These are phyloP conservation scores for Thunnus albacares DNA, from an alignment of 2,797 vertebrate genomes.

Conservation along the genomic window DNA sequence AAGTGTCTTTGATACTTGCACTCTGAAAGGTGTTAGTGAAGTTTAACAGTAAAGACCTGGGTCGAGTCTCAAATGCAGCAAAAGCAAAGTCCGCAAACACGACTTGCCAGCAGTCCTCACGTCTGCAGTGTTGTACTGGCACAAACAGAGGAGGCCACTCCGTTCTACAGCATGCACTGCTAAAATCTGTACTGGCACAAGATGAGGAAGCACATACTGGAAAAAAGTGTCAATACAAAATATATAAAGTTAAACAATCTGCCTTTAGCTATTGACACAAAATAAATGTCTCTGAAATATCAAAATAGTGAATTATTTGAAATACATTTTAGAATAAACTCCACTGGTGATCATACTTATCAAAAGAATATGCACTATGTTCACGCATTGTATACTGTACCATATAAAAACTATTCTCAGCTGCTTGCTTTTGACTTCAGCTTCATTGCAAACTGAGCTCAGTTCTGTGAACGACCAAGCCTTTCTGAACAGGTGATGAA, in stretches of 20 bases:
- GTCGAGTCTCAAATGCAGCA: constrained; percentile 32
- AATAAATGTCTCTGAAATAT: constrained; percentile 75
- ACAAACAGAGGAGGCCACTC: constrained; percentile 19
- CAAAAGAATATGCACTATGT: constrained; percentile 51
- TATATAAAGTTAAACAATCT: constrained; percentile 68
- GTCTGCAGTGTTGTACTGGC: constrained; percentile 1
- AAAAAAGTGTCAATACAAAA: constrained; percentile 67
- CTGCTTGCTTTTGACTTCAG: constrained; percentile 33
- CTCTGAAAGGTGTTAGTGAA: constrained; percentile 27
- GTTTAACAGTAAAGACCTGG: constrained; percentile 10
- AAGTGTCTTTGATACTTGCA: constrained; percentile 54
- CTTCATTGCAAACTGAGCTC: constrained; percentile 28
- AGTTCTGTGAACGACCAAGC: constrained; percentile 3
- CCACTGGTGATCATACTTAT: constrained; percentile 32
- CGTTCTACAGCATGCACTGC: constrained; percentile 44
- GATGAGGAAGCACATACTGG: constrained; percentile 47
- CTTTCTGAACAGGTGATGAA: constrained; percentile 29
- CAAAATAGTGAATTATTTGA: constrained; percentile 65
- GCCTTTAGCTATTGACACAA: constrained; percentile 53
- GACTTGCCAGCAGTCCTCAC: not conserved
- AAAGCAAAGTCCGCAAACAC: not conserved
- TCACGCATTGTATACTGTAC: constrained; percentile 55
- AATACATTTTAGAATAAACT: constrained; percentile 62
- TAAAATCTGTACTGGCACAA: constrained; percentile 52
- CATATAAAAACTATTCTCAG: constrained; percentile 33